Percentiles rank a stretch among this genome's conserved stretches.
Evolutionary conservation across 35 echinoderm and acorn worm species (phyloP).

Genomic region (Acanthaster planci): DNA sequence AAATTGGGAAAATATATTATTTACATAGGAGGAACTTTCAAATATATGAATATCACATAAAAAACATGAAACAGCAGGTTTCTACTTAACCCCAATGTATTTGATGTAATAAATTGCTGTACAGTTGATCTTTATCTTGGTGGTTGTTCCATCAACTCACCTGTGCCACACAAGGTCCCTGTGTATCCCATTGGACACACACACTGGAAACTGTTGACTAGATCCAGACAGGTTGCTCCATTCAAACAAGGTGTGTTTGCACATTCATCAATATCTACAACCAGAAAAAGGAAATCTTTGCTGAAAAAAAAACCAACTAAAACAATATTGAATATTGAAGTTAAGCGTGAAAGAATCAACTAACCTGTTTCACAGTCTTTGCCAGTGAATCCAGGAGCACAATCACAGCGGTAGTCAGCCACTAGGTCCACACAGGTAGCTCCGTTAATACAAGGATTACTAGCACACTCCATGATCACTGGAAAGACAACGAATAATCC

Average conservation of each 20-base stretch:
- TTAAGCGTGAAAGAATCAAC: neutral
- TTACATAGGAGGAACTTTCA: no score
- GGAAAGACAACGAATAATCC: no score
- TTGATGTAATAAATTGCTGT: no score
- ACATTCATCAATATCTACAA: conserved; percentile 68
- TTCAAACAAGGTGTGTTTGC: conserved; percentile 63
- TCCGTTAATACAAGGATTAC: conserved; percentile 36
- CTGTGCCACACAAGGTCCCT: conserved; percentile 46
- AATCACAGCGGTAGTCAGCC: conserved; percentile 15
- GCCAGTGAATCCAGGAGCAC: conserved; percentile 20
- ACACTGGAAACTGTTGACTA: conserved; percentile 35
- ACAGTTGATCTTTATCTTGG: no score
- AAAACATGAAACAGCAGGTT: no score
- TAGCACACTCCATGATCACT: conserved; percentile 24
- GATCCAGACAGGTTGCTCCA: conserved; percentile 54
- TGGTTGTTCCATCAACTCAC: neutral
- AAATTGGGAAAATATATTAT: no score
- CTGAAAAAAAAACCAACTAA: neutral
- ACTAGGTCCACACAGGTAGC: conserved; percentile 23
- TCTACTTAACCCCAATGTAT: no score
- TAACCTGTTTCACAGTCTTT: conserved; percentile 18
- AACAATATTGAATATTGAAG: neutral
- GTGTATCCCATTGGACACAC: conserved; percentile 46
- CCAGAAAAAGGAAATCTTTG: neutral
- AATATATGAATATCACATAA: no score